Percentiles rank a stretch among this genome's conserved stretches.
Evolutionary conservation across 2,797 vertebrate species (phyloP).

Genomic region (Etheostoma perlongum): DNA sequence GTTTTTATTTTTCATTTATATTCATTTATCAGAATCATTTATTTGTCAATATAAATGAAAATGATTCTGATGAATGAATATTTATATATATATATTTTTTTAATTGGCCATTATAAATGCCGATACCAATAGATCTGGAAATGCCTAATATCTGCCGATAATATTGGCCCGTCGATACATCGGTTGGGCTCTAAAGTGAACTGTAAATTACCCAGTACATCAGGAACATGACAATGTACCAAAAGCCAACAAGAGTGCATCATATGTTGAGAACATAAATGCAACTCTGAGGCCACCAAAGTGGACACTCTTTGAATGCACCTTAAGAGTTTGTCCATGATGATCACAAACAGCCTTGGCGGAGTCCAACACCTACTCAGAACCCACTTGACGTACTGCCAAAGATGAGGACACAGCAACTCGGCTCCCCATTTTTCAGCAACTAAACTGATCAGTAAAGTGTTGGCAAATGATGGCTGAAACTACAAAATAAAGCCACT

Average conservation of each 20-base stretch:
- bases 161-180: too few species aligned
- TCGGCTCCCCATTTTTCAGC: conserved; percentile 34
- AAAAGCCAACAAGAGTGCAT: not conserved
- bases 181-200: not conserved
- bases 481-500: conserved; percentile 21
- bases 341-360: conserved; percentile 10
- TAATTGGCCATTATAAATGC: too few species aligned
- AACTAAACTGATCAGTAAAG: conserved; percentile 31
- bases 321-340: conserved; percentile 16
- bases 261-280: not conserved
- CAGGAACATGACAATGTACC: not conserved
- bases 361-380: conserved; percentile 21
- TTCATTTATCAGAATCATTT: too few species aligned
- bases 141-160: too few species aligned
- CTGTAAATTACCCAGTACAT: not conserved
- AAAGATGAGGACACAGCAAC: conserved; percentile 37
- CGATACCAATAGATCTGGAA: too few species aligned
- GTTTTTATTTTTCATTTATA: too few species aligned
- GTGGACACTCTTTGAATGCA: not conserved
- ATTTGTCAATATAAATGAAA: too few species aligned
- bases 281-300: not conserved
- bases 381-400: conserved; percentile 31
- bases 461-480: conserved; percentile 29
- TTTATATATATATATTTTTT: too few species aligned
- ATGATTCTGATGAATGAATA: too few species aligned